Base-by-base conservation (phyloP, 2,888 invertebrate species). In the Idaea biselata region DNA sequence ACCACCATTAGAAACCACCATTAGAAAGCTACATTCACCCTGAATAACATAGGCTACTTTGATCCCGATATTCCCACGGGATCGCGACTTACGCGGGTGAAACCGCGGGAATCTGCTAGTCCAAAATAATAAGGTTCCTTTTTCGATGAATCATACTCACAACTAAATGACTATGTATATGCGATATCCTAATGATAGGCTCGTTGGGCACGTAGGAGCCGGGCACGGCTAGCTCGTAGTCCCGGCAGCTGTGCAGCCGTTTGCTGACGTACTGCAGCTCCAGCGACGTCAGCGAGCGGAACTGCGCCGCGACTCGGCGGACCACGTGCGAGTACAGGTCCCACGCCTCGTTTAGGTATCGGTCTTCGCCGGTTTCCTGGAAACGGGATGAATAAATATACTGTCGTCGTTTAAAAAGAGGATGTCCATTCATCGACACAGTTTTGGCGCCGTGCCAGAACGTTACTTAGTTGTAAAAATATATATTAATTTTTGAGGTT, bases 281-380 rank as follows among this genome's bases (percentile, higher is more conserved):
- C 60, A 98, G 91, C 33, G 97, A 97, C 1, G 97, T 97, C 60
- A 98, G 88, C 76, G 97, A 96, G 0, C 99, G 98, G 76, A 99
- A 93, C 87, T 97, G 97, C 0, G 99, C 68, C 96, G 95, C 97
- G 78, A 99, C 99, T 67, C 98, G 95, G 60, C 99, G 95, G 85
- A 99, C 99, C 44, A 99, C 99, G 81, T 98, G 97, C 88, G 99
- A 99, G 89, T 99, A 99, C 18, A 99, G 93, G 82, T 99, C 99
- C 99, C 99, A 99, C 1, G 99, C 99, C 84, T 98, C 98, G 83
- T 99, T 98, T 63, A 99, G 89, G 79, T 99, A 98, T 67, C 98
- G 95, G 33, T 97, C 95, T 77, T 97, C 97, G 17, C 96, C 95
- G 0, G 97, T 96, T 25, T 95, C 94, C 94, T 96, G 67, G 14